Evolutionary conservation across 2,797 vertebrate species (phyloP).

Genomic region (Onychomys leucogaster): DNA sequence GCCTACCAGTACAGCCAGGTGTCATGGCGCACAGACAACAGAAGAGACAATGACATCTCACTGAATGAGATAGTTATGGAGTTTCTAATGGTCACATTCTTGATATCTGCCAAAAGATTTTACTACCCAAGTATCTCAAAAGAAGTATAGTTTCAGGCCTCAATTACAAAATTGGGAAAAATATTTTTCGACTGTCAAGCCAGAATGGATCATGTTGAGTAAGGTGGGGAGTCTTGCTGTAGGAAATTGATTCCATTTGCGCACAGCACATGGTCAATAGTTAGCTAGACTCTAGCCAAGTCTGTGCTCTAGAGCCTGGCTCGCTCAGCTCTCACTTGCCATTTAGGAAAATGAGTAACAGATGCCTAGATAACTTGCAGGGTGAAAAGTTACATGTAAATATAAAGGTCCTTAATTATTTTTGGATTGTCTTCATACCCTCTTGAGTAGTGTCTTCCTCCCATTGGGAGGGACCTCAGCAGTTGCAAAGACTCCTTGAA

Average conservation of each 20-base stretch:
- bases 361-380: not conserved
- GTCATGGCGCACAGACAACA: not conserved
- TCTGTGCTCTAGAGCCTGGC: not conserved
- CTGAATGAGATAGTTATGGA: not conserved
- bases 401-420: not conserved
- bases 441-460: not conserved
- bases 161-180: not conserved
- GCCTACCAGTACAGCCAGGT: not conserved
- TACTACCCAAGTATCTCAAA: not conserved
- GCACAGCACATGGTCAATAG: not conserved
- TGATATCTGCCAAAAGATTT: not conserved
- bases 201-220: not conserved
- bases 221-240: not conserved
- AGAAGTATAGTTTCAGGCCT: not conserved
- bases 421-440: not conserved
- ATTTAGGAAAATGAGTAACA: not conserved
- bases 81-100: not conserved
- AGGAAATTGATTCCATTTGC: not conserved
- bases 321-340: not conserved
- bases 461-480: not conserved
- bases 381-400: not conserved
- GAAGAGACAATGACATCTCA: not conserved
- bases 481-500: not conserved
- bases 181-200: not conserved
- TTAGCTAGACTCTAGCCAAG: not conserved